Evolutionary conservation across 1,140 invertebrate species (phyloP), one percentile per base, ranked within the genome.

Genomic region (Harpegnathos saltator): DNA sequence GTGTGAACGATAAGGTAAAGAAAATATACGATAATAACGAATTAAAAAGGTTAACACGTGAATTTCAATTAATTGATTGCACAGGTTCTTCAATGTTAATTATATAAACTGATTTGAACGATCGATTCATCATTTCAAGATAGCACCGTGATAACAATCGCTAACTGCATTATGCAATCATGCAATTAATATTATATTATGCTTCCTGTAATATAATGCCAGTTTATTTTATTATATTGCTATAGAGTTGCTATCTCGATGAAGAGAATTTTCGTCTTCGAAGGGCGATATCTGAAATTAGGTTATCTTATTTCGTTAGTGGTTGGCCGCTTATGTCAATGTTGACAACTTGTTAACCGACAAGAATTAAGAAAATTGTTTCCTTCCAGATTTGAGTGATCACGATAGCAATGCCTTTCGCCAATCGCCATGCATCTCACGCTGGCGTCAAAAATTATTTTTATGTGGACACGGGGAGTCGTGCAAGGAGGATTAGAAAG

Each of bases 401-500:
- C 19, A 12, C 29, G 63, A 74, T 74, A 17, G 1, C 1, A 22
- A 15, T 15, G 19, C 14, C 24, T 75, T 63, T 75, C 4, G n/a
- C n/a, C 50, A 12, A 72, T 72, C n/a, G 22, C 24, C 14, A 9
- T 44, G n/a, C n/a, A 58, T n/a, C 33, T 19, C 54, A n/a, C n/a
- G n/a, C 11, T 19, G 72, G 58, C 72, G 38, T 75, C 58, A 75
- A 75, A 75, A 75, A 62, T 75, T 63, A 75, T 63, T 75, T 75
- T 75, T 75, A 75, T 75, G 54, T 33, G 12, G 19, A 33, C 56
- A 26, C 72, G 38, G 58, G 72, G 15, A 63, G n/a, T 22, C 24
- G 7, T 44, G 72, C 58, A 38, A n/a, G 7, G 72, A 29, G 72
- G 38, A 75, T 75, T 75, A 63, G 59, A 75, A 75, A 75, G 72